Evolutionary conservation across 2,797 vertebrate species (phyloP).

Genomic region (Halcyon chelicuti): DNA sequence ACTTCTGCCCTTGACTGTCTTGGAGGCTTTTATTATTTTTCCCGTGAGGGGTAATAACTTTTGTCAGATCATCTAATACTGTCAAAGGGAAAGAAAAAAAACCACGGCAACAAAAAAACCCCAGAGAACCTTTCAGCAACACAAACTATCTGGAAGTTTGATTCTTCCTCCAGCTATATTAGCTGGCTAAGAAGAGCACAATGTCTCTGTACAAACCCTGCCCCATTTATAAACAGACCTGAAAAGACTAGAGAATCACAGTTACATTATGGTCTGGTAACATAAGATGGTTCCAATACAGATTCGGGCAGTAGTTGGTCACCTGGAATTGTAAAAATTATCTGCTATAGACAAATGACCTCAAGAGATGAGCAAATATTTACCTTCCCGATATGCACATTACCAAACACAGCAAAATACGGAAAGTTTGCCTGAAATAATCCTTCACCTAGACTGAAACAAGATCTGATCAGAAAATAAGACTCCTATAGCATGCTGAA

Average conservation of each 20-base stretch:
- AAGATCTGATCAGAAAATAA: not conserved
- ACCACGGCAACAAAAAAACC: not conserved
- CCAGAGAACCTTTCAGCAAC: not conserved
- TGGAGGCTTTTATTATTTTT: not conserved
- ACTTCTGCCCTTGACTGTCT: not conserved
- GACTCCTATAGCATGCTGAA: not conserved
- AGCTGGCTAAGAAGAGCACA: not conserved
- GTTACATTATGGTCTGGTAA: not conserved
- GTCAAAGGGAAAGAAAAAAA: not conserved
- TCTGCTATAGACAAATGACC: not conserved
- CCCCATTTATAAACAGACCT: not conserved
- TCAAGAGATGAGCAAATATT: not conserved
- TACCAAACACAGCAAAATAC: not conserved
- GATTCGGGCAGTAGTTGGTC: not conserved
- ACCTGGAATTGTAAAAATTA: not conserved
- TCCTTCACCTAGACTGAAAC: not conserved
- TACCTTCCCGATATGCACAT: not conserved
- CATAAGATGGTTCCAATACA: not conserved
- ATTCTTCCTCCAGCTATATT: not conserved
- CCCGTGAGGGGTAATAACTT: not conserved
- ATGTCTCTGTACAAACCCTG: not conserved
- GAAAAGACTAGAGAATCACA: not conserved
- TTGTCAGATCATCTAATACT: not conserved
- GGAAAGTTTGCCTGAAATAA: not conserved
- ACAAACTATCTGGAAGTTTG: not conserved